These are phyloP conservation scores for Todiramphus chloris DNA, from an alignment of 2,113 vertebrate species.

Conservation along the genomic window DNA sequence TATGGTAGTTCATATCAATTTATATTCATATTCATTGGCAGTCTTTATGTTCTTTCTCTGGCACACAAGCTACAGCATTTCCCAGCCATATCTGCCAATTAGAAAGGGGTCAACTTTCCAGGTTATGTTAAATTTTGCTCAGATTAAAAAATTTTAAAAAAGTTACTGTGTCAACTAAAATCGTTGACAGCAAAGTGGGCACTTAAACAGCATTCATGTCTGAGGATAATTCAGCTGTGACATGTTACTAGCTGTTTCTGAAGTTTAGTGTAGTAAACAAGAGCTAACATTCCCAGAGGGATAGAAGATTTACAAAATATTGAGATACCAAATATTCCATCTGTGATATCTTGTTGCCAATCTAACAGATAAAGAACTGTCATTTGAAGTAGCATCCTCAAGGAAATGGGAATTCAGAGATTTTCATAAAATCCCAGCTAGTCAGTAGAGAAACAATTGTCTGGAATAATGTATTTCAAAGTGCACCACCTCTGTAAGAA, in stretches of 20 bases:
- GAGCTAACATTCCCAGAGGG: neutral
- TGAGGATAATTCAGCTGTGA: slow-evolving; percentile 1
- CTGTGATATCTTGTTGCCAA: neutral
- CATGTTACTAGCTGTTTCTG: neutral
- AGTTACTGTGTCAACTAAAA: neutral
- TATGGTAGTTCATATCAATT: neutral
- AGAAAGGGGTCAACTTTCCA: slow-evolving; percentile 32
- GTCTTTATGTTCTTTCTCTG: neutral
- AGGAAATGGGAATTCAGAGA: neutral
- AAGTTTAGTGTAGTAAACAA: neutral
- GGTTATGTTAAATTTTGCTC: slow-evolving; percentile 34
- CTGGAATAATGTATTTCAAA: slow-evolving; percentile 20
- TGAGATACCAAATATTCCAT: neutral
- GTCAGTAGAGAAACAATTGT: neutral
- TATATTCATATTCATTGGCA: neutral
- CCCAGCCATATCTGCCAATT: slow-evolving; percentile 16
- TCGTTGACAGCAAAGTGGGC: neutral
- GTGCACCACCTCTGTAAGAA: neutral
- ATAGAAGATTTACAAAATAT: neutral
- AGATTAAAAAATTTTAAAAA: neutral
- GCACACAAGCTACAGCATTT: neutral
- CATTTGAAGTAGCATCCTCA: neutral
- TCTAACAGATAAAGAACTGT: neutral
- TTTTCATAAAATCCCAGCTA: slow-evolving; percentile 25
- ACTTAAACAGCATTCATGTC: neutral